Conservation (phyloP, 2,888 invertebrate species). For the Tiliacea citrago region DNA sequence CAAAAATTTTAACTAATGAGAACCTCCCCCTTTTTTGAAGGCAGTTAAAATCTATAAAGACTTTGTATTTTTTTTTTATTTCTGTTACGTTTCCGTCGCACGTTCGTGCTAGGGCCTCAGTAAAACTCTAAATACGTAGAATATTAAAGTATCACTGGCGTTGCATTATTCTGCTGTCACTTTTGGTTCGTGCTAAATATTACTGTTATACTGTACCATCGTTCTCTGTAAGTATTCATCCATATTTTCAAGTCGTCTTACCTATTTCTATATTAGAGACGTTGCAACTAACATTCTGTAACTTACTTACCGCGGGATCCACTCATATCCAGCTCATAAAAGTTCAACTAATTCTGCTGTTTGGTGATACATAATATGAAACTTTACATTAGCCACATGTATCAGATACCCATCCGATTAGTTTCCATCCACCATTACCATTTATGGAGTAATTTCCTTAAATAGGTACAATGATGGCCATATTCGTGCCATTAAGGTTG, state of each 20-base stretch:
- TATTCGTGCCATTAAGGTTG: constrained; percentile 65
- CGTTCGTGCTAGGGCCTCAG: no score
- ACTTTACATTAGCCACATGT: constrained; percentile 1
- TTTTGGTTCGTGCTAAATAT: not conserved
- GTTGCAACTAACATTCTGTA: not conserved
- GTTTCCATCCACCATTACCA: constrained; percentile 41
- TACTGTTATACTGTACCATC: not conserved
- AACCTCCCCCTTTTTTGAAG: no score
- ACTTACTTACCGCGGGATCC: not conserved
- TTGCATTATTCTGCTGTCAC: not conserved
- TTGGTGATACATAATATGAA: not conserved
- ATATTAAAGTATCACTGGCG: no score
- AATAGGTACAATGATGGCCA: constrained; percentile 60
- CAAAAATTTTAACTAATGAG: not conserved
- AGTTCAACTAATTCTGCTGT: not conserved
- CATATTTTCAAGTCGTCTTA: not conserved
- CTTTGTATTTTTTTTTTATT: not conserved
- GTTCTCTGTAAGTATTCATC: not conserved
- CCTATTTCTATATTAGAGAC: not conserved
- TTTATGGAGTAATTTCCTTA: constrained; percentile 61
- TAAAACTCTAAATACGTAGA: no score
- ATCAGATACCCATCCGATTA: constrained; percentile 30
- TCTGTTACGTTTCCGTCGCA: no score
- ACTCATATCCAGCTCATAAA: not conserved
- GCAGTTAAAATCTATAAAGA: not conserved